Evolutionary conservation across 2,888 invertebrate genomes (phyloP).

Genomic region (Diogma glabrata): DNA sequence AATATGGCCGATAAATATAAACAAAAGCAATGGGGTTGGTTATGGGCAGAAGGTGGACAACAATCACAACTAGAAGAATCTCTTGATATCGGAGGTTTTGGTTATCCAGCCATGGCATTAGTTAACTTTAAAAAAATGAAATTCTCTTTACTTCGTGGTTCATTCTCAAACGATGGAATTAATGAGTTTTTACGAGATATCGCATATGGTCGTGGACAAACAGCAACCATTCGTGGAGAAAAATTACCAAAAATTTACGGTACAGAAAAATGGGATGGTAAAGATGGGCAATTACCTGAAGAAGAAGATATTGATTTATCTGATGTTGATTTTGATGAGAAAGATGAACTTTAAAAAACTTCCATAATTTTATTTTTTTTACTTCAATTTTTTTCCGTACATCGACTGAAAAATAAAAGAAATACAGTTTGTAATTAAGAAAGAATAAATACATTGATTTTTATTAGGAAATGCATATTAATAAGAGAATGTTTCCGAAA

Average conservation of each 20-base stretch:
- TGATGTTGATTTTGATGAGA: constrained; percentile 73
- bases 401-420: too few relatives aligned
- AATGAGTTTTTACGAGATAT: constrained; percentile 89
- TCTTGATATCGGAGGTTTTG: constrained; percentile 93
- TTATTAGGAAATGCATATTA: too few relatives aligned
- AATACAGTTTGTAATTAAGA: too few relatives aligned
- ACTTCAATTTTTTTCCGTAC: too few relatives aligned
- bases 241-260: constrained; percentile 58
- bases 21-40: constrained; percentile 94
- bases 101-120: constrained; percentile 97
- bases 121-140: constrained; percentile 95
- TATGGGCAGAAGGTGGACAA: constrained; percentile 87
- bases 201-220: constrained; percentile 86
- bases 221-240: constrained; percentile 74
- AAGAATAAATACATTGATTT: too few relatives aligned
- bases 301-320: constrained; percentile 89
- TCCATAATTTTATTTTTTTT: too few relatives aligned
- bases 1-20: constrained; percentile 82
- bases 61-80: constrained; percentile 77
- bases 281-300: constrained; percentile 74
- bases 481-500: too few relatives aligned
- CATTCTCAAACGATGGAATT: constrained; percentile 90
- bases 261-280: constrained; percentile 83
- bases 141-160: constrained; percentile 82
- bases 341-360: constrained; percentile 55